Base-by-base conservation (phyloP, 2,113 vertebrate genomes). In the Protomyctophum bolini region DNA sequence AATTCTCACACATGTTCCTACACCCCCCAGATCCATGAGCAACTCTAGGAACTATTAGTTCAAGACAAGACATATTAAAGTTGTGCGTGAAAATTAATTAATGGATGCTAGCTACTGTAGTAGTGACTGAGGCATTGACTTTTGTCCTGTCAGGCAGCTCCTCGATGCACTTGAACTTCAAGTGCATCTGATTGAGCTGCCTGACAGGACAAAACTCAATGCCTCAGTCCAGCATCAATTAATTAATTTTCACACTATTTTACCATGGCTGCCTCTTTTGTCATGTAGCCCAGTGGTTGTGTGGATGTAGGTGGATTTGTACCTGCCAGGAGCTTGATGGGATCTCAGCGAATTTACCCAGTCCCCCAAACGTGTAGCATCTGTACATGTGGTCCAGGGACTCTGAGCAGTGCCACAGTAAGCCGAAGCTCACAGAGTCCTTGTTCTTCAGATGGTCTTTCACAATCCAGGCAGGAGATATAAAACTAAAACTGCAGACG, bases 241-340 rank as follows among this genome's bases (percentile, higher is more conserved):
- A 3, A 41, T 1, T 41, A 1, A 41, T 41, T 41, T 21, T 21
- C 21, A 21, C 21, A 21, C 21, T 1, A 21, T 21, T 21, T 21
- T 21, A 21, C 21, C 21, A 21, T 21, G 21, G 21, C 33, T 41
- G 33, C 33, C 5, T 41, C 33, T 41, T 10, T 50, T 50, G 10
- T 50, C 3, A 41, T 41, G 33, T 41, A 41, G 33, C 70, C 68
- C 63, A 65, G 51, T 68, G 28, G 28, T 29, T 6, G 48, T 10
- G 41, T 51, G 50, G 14, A 63, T 69, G 72, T 72, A 56, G 8
- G 14, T 45, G n/a, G 61, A 61, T 62, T 5, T 33, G 66, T 91
- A 96, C 96, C 96, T 96, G 96, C 96, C 96, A 97, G 52, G 95
- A 95, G 71, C 94, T 93, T 76, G 96, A 96, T 11, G 95, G 94